Percentiles rank a stretch among this genome's conserved stretches.
Conservation (phyloP, 2,888 invertebrate genomes). For the Punctoribates punctum region DNA sequence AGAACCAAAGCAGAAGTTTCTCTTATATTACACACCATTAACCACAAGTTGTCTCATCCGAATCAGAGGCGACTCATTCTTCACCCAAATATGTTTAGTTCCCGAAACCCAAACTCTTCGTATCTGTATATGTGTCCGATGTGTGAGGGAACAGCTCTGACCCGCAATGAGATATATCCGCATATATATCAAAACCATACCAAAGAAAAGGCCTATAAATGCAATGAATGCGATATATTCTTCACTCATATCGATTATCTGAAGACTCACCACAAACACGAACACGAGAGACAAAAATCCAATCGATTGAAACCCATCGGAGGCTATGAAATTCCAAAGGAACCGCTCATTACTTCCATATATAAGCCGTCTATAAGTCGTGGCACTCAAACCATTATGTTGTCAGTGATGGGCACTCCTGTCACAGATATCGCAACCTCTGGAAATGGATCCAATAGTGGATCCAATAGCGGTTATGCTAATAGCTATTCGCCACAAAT, state of each 20-base stretch:
- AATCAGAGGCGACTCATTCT: background rate
- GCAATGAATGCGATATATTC: slow-evolving; percentile 24
- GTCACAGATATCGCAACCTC: background rate
- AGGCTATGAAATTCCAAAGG: slow-evolving; percentile 7
- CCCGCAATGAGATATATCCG: background rate
- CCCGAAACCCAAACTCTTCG: slow-evolving; percentile 2
- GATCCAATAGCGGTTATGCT: background rate
- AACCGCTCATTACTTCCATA: background rate
- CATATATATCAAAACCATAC: slow-evolving; percentile 18
- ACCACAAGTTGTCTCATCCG: slow-evolving; percentile 27
- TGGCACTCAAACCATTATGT: slow-evolving; percentile 10
- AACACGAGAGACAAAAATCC: background rate
- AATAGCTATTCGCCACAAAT: slow-evolving; percentile 4
- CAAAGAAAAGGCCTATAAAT: slow-evolving; percentile 22
- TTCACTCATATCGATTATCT: slow-evolving; percentile 27
- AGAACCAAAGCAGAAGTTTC: slow-evolving; percentile 12
- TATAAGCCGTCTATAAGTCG: background rate
- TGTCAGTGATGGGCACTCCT: background rate
- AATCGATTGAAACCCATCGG: background rate
- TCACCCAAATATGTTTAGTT: slow-evolving; percentile 7
- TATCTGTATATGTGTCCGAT: slow-evolving; percentile 21
- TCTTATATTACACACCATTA: background rate
- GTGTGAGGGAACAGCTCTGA: slow-evolving; percentile 16
- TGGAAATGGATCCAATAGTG: background rate
- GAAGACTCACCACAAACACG: slow-evolving; percentile 17